phyloP scores from a whole-genome alignment of 2,888 invertebrate genomes.

The Dione juno region DNA sequence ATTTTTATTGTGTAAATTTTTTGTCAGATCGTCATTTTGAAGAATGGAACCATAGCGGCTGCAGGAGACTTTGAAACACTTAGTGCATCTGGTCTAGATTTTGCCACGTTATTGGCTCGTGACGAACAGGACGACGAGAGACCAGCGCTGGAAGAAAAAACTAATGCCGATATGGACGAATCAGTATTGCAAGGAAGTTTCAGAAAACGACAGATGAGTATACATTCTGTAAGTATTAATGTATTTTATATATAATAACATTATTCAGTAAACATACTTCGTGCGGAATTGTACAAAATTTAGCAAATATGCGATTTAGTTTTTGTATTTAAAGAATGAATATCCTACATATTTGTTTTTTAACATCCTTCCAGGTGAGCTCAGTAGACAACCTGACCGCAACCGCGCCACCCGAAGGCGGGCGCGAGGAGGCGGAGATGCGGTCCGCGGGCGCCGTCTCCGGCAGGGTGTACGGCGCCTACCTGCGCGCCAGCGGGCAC shows the following conservation, averaged over 20 bases:
- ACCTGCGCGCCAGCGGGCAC: slow-evolving; percentile 88
- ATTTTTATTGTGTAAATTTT: too few species aligned
- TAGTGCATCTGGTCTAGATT: slow-evolving; percentile 89
- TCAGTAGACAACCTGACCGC: slow-evolving; percentile 83
- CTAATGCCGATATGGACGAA: slow-evolving; percentile 56
- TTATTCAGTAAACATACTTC: too few species aligned
- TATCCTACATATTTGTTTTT: too few species aligned
- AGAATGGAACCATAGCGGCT: slow-evolving; percentile 83
- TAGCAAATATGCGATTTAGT: too few species aligned
- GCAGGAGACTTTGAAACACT: slow-evolving; percentile 89
- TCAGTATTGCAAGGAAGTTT: slow-evolving; percentile 70
- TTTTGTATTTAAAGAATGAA: too few species aligned
- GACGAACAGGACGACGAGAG: slow-evolving; percentile 74
- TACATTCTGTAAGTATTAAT: slow-evolving; percentile 69
- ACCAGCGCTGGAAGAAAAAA: slow-evolving; percentile 51
- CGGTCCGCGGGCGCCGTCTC: slow-evolving; percentile 86
- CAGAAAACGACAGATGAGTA: slow-evolving; percentile 77
- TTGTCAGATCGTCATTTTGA: slow-evolving; percentile 81
- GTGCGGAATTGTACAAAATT: too few species aligned
- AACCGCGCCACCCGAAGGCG: slow-evolving; percentile 78
- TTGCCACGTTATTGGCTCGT: slow-evolving; percentile 87
- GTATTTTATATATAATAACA: too few species aligned
- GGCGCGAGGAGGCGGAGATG: slow-evolving; percentile 82
- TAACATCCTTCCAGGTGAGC: too few species aligned
- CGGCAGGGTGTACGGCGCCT: slow-evolving; percentile 85